phyloP scores from a whole-genome alignment of 2,888 invertebrate species.

The Dynastes maya region DNA sequence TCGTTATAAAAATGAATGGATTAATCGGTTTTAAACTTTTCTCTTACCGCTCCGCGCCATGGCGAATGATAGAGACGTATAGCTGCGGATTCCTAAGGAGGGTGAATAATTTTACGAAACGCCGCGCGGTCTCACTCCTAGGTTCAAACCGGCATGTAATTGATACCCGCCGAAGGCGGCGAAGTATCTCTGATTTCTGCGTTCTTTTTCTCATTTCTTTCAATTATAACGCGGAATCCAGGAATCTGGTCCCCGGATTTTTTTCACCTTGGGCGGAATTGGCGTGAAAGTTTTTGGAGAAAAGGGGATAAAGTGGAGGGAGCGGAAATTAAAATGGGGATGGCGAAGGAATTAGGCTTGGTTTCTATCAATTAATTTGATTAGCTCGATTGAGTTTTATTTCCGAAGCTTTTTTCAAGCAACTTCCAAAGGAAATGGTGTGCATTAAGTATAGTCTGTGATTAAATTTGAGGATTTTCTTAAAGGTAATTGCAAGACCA shows the following conservation, averaged over 20 bases:
- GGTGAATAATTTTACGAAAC: constrained; percentile 45
- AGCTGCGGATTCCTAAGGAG: constrained; percentile 32
- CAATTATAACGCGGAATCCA: constrained; percentile 17
- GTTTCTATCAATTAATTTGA: constrained; percentile 19
- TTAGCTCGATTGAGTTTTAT: constrained; percentile 18
- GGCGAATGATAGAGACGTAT: constrained; percentile 1
- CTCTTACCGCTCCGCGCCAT: constrained; percentile 32
- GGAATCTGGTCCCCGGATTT: neutral
- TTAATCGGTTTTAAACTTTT: constrained; percentile 52
- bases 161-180: constrained; percentile 27
- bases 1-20: constrained; percentile 43
- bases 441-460: too few relatives aligned
- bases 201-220: constrained; percentile 21
- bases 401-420: neutral
- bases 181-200: constrained; percentile 8
- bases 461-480: too few relatives aligned
- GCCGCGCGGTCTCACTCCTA: neutral
- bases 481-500: too few relatives aligned
- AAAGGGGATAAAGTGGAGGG: neutral
- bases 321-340: neutral
- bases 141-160: constrained; percentile 39
- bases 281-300: neutral
- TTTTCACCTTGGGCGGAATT: neutral
- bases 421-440: too few relatives aligned
- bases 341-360: neutral